These are phyloP conservation scores for Semotilus atromaculatus DNA, from an alignment of 2,797 vertebrate genomes.

Conservation along the genomic window DNA sequence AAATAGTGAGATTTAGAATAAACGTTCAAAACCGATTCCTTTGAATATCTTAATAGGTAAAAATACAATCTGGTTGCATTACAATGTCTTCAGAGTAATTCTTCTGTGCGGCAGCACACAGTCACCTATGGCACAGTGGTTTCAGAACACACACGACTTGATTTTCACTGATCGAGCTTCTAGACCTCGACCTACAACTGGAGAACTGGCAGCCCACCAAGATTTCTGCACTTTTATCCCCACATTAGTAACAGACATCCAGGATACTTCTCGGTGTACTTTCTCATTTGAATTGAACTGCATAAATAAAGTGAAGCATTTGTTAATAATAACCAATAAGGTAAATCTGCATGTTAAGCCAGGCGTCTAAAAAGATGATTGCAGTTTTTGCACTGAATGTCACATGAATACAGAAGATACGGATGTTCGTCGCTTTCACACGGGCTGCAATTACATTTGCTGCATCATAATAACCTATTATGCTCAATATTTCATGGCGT, in stretches of 20 bases:
- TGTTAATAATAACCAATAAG: not conserved
- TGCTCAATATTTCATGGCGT: not conserved
- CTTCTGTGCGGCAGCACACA: constrained; percentile 25
- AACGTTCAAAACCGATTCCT: constrained; percentile 16
- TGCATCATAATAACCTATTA: not conserved
- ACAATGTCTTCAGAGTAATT: constrained; percentile 42
- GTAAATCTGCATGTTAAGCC: not conserved
- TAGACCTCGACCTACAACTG: not conserved
- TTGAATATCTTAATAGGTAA: constrained; percentile 31
- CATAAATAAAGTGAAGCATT: not conserved
- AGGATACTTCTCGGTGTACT: not conserved
- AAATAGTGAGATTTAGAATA: constrained; percentile 27
- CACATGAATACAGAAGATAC: not conserved
- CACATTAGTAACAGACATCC: constrained; percentile 1
- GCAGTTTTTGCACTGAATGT: constrained; percentile 8
- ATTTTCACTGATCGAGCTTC: constrained; percentile 1
- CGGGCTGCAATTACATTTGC: not conserved
- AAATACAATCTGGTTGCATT: constrained; percentile 50
- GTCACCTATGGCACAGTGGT: constrained; percentile 54
- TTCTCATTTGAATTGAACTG: not conserved
- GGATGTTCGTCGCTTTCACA: not conserved
- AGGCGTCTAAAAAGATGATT: constrained; percentile 1
- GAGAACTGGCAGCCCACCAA: not conserved
- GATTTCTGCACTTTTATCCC: not conserved
- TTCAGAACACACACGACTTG: constrained; percentile 34